Evolutionary conservation across 2,113 vertebrate species (phyloP), one percentile per base, ranked within the genome.

Genomic region (Perca schrenkii): DNA sequence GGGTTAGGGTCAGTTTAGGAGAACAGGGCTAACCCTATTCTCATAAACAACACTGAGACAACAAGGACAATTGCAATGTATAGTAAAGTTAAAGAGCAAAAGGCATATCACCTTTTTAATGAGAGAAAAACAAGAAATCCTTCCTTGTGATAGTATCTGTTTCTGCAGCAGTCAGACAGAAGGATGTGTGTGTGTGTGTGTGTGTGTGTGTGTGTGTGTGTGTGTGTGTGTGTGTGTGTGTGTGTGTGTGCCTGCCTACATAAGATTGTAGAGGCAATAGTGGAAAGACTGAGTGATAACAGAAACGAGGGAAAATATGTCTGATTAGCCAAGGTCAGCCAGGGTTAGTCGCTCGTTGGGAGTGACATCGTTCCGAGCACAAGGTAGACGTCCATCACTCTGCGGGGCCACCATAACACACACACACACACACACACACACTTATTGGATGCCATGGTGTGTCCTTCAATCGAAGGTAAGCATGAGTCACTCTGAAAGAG

Each of bases 381-480:
- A 87, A 92, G 91, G 88, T 87, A 78, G 86, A 77, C 12, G 36
- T 91, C 84, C 50, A 80, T 89, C 88, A 82, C 46, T 12, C 85
- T 64, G 70, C 14, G 70, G 63, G 74, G 56, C 36, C 46, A 31
- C 65, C 28, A 74, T 79, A 68, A 75, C 76, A 70, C 86, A 71
- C 50, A 43, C 76, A 70, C 86, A 71, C 50, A 43, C 76, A 70
- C 86, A 71, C 50, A 43, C 76, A 70, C 86, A 71, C 50, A 43
- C 19, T n/a, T 66, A 58, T n/a, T 76, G 28, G 60, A 43, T 56
- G 58, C 70, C 68, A 16, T 47, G 52, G 13, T 49, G 16, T 69
- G 88, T 91, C 90, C 86, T 92, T 93, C 85, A 67, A 4, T 58
- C 53, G 80, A 91, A 89, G 90, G 89, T 66, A 77, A 76, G 47